Evolutionary conservation across 30 jellyfish, hydroid and myxozoan species (phyloP), one percentile per base, ranked within the genome.

Genomic region (Chrysaora quinquecirrha): DNA sequence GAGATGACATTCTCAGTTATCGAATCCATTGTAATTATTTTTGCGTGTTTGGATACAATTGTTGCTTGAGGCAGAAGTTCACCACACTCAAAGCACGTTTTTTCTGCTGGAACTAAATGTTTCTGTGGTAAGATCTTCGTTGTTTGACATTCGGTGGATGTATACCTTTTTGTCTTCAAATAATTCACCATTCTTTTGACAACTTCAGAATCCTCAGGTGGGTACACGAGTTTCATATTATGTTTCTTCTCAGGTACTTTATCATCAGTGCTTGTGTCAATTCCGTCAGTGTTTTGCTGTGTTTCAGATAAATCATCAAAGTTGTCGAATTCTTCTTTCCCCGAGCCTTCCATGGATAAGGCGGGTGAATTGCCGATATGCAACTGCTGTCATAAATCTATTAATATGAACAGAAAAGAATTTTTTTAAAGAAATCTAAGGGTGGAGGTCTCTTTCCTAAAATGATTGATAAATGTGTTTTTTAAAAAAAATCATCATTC

Each of bases 41-140:
- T n/a, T n/a, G n/a, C n/a, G n/a, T n/a, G n/a, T 43, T 43, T 43
- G 58, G 58, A 58, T 54, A 47, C 21, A 29, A 38, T 20, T 58
- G 21, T 12, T 79, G 58, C 30, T 30, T 3, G 1, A 12, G 28
- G 31, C 88, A 52, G n/a, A 38, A 20, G 21, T 30, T 73, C 77
- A 4, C 54, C 33, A 38, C 85, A 73, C 27, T 73, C 30, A 22
- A 43, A 3, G 48, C 85, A 73, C 18, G 6, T 31, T 21, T 48
- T 73, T 73, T 73, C 85, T 10, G 34, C 32, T n/a, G 85, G 85
- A 43, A 1, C 2, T 7, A 73, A 48, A 35, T 43, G 16, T 43
- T 43, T 16, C 16, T 43, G 58, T 43, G 58, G 58, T 43, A 43
- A 43, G 58, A 43, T 43, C 58, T 43, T 43, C 16, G 58, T 43